Conservation (phyloP, 2,113 vertebrate species). For the Micronisus gabar region DNA sequence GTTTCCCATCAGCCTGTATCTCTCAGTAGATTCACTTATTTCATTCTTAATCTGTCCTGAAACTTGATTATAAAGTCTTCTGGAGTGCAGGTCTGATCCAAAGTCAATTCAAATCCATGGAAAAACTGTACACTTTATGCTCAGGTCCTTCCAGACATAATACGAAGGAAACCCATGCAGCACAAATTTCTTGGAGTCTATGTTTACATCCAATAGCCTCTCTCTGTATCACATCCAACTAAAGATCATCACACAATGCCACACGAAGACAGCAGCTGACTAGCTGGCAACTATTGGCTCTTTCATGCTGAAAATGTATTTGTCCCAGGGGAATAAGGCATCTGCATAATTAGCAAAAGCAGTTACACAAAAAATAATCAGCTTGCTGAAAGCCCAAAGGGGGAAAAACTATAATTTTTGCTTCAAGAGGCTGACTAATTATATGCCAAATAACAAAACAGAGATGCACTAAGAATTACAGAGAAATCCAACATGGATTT, state of each 20-base stretch:
- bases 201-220: not conserved
- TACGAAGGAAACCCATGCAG: not conserved
- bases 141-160: not conserved
- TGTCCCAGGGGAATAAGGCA: constrained; percentile 50
- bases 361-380: constrained; percentile 68
- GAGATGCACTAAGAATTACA: constrained; percentile 16
- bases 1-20: not conserved
- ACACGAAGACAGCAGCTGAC: constrained; percentile 42
- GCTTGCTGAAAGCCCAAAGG: constrained; percentile 54
- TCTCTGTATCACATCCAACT: constrained; percentile 33
- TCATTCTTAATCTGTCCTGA: not conserved
- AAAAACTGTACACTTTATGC: not conserved
- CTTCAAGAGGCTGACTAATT: constrained; percentile 69
- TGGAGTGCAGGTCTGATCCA: not conserved
- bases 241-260: constrained; percentile 15
- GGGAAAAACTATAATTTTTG: constrained; percentile 69
- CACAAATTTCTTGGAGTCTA: not conserved
- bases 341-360: constrained; percentile 68
- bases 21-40: not conserved
- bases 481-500: constrained; percentile 56
- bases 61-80: not conserved
- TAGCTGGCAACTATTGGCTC: constrained; percentile 60
- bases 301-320: constrained; percentile 70
- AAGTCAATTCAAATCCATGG: not conserved
- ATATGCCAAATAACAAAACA: constrained; percentile 37